These are phyloP conservation scores for Mayetiola destructor DNA, from an alignment of 2,888 invertebrate species.

Conservation along the genomic window DNA sequence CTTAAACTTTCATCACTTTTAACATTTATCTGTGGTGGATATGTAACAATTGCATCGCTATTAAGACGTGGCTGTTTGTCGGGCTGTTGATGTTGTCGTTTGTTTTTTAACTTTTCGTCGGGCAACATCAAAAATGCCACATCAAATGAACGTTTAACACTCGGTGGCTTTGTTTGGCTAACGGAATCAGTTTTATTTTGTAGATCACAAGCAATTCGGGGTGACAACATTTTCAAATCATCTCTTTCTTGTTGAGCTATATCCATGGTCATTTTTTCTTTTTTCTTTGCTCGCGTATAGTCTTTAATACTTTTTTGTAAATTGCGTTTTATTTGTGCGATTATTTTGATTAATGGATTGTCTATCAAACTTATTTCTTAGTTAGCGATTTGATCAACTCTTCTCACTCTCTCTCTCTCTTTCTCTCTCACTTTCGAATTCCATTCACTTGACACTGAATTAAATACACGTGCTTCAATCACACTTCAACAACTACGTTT, in stretches of 20 bases:
- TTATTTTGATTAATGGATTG: too few relatives aligned
- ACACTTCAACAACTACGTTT: too few relatives aligned
- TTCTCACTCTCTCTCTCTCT: too few relatives aligned
- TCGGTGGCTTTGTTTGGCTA: constrained; percentile 35
- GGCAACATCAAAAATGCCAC: constrained; percentile 83
- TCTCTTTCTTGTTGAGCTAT: constrained; percentile 34
- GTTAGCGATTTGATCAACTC: too few relatives aligned
- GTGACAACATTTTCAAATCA: constrained; percentile 36
- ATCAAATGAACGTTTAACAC: constrained; percentile 68
- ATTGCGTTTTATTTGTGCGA: too few relatives aligned
- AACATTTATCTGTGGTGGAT: constrained; percentile 13
- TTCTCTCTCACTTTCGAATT: too few relatives aligned
- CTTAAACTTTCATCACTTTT: constrained; percentile 13
- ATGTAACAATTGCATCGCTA: constrained; percentile 26
- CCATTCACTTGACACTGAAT: too few relatives aligned
- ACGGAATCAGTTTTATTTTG: constrained; percentile 35
- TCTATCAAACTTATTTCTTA: too few relatives aligned
- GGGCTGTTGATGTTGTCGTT: too few relatives aligned
- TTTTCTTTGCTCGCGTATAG: background rate
- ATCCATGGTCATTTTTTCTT: constrained; percentile 55
- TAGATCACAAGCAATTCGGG: constrained; percentile 32
- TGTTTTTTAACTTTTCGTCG: constrained; percentile 61
- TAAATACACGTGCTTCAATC: too few relatives aligned
- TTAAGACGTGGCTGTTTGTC: constrained; percentile 38
- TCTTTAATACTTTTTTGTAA: too few relatives aligned